phyloP scores from a whole-genome alignment of 2,797 vertebrate species.

The Pangasius krempfi region DNA sequence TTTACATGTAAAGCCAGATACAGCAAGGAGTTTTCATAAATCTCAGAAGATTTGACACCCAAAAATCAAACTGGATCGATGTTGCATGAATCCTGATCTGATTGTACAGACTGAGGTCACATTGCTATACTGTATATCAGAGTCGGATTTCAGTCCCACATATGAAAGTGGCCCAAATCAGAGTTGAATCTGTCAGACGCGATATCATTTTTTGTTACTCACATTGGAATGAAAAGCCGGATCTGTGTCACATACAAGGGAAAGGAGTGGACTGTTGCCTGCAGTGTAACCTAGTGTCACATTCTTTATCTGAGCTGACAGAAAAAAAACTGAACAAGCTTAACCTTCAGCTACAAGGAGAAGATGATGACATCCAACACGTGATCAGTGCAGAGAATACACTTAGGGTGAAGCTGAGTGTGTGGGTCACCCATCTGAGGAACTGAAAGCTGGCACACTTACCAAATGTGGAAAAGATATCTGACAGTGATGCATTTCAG shows the following conservation, averaged over 20 bases:
- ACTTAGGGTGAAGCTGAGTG: background rate
- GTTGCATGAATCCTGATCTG: background rate
- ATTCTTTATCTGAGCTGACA: slow-evolving; percentile 4
- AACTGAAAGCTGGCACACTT: background rate
- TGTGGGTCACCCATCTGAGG: background rate
- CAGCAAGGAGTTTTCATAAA: background rate
- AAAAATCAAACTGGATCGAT: background rate
- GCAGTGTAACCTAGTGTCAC: background rate
- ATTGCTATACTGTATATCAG: background rate
- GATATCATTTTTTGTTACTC: background rate
- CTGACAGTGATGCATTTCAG: slow-evolving; percentile 20
- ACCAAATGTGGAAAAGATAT: background rate
- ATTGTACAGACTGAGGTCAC: background rate
- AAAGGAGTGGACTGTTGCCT: background rate
- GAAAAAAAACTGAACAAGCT: background rate
- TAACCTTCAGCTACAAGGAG: slow-evolving; percentile 6
- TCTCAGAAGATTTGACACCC: background rate
- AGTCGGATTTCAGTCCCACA: background rate
- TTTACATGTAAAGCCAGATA: background rate
- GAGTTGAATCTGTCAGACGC: background rate
- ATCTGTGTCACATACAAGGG: background rate
- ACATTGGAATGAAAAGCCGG: background rate
- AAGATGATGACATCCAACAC: background rate
- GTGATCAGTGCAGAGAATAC: background rate
- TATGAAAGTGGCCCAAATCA: background rate